Conservation (phyloP, 2,888 invertebrate genomes). For the Thymelicus sylvestris region DNA sequence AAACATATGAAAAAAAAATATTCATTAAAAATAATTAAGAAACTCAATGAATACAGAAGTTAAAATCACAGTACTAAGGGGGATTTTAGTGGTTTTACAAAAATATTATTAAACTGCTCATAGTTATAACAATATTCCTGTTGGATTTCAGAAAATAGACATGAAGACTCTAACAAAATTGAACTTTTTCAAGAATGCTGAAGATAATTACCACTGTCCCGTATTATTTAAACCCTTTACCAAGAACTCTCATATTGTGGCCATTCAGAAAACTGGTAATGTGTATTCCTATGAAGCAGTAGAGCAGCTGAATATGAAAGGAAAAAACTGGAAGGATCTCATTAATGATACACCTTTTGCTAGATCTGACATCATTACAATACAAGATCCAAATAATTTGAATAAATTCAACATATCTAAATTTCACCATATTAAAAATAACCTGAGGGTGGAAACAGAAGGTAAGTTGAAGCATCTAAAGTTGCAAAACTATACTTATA, state of each 20-base stretch:
- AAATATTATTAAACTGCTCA: too few relatives aligned
- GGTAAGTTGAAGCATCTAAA: slow-evolving; percentile 69
- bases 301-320: slow-evolving; percentile 97
- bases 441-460: slow-evolving; percentile 94
- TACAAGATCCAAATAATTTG: slow-evolving; percentile 96
- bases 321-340: slow-evolving; percentile 97
- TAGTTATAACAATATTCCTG: not conserved
- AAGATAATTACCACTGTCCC: slow-evolving; percentile 95
- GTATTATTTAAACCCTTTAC: slow-evolving; percentile 96
- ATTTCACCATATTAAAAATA: slow-evolving; percentile 97
- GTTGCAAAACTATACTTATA: not conserved
- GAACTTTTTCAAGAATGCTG: slow-evolving; percentile 94
- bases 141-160: slow-evolving; percentile 87
- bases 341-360: slow-evolving; percentile 95
- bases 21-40: too few relatives aligned
- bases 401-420: slow-evolving; percentile 97
- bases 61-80: too few relatives aligned
- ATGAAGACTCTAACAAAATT: slow-evolving; percentile 93
- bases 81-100: too few relatives aligned
- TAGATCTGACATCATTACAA: slow-evolving; percentile 94
- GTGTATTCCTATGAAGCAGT: slow-evolving; percentile 98
- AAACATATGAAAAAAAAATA: too few relatives aligned
- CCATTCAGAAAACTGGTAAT: slow-evolving; percentile 96
- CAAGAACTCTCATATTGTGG: slow-evolving; percentile 97
- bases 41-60: too few relatives aligned